Percentiles rank a stretch among this genome's conserved stretches.
These are phyloP conservation scores for Isurus oxyrinchus DNA, from an alignment of 2,113 vertebrate genomes.

Conservation along the genomic window DNA sequence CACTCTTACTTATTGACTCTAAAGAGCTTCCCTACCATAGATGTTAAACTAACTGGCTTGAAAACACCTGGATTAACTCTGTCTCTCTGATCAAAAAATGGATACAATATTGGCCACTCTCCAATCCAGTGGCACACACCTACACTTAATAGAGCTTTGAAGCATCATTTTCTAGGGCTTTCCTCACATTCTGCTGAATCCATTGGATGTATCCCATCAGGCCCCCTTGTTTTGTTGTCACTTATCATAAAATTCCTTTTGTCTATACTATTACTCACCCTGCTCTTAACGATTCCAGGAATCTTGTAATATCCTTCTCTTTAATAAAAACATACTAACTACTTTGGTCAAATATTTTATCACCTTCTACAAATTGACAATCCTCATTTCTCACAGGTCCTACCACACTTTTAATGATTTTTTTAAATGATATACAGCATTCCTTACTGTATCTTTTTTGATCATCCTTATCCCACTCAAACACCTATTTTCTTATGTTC, in stretches of 20 bases:
- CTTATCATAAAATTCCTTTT: background rate
- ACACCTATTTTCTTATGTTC: background rate
- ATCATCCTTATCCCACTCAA: background rate
- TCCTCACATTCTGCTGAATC: background rate
- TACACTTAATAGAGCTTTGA: background rate
- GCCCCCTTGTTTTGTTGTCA: background rate
- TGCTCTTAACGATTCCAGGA: background rate
- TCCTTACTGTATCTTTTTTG: background rate
- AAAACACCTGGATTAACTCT: background rate
- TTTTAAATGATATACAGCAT: background rate
- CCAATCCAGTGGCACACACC: background rate
- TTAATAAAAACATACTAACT: background rate
- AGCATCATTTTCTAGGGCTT: background rate
- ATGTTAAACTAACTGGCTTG: background rate
- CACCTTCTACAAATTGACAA: background rate
- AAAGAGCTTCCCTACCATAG: background rate
- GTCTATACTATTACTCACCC: background rate
- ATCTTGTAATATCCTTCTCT: background rate
- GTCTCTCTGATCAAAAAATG: background rate
- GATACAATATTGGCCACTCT: background rate
- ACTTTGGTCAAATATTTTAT: background rate
- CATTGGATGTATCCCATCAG: background rate
- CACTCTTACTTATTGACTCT: background rate
- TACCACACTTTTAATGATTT: background rate
- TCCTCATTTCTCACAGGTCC: background rate